Evolutionary conservation across 2,113 vertebrate species (phyloP), one percentile per base, ranked within the genome.

Genomic region (Tinamus guttatus): DNA sequence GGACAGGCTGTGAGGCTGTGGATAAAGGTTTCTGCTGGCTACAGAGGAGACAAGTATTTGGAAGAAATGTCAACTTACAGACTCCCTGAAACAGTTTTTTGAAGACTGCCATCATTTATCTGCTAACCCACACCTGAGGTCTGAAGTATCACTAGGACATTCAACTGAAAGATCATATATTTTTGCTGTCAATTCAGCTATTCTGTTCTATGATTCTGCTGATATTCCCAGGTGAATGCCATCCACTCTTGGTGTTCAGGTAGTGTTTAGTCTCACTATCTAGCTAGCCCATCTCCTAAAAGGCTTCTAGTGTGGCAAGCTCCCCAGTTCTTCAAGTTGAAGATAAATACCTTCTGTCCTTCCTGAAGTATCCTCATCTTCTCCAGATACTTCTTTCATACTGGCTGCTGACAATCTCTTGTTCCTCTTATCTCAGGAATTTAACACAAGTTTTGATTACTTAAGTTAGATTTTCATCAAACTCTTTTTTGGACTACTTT

Each of bases 61-160:
- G 11, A 81, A 73, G 54, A 30, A 9, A 30, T 4, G 27, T 0
- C 1, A 43, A 4, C 13, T 34, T 36, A 36, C 2, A 1, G 2
- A 51, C 3, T 49, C 7, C 0, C 0, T 64, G 20, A 22, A 86
- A 63, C 4, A 1, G 79, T 63, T 52, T 60, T 40, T 13, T 54
- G 5, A 52, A 36, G 3, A 54, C 75, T 68, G 1, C 1, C 43
- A 5, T 76, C 30, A 24, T 27, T 5, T 27, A 51, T 5, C 0
- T 17, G 4, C 3, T 10, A 16, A 14, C 52, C 28, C 28, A 32
- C 10, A 69, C 6, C 28, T 18, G 15, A 58, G 67, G 34, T 12
- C 34, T 22, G 22, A 86, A 47, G 30, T n/a, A 71, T 54, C 10
- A 25, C 4, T 18, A 58, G 25, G 12, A 34, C 3, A 11, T 71